phyloP scores from a whole-genome alignment of 2,888 invertebrate genomes.

The Portevinia maculata region DNA sequence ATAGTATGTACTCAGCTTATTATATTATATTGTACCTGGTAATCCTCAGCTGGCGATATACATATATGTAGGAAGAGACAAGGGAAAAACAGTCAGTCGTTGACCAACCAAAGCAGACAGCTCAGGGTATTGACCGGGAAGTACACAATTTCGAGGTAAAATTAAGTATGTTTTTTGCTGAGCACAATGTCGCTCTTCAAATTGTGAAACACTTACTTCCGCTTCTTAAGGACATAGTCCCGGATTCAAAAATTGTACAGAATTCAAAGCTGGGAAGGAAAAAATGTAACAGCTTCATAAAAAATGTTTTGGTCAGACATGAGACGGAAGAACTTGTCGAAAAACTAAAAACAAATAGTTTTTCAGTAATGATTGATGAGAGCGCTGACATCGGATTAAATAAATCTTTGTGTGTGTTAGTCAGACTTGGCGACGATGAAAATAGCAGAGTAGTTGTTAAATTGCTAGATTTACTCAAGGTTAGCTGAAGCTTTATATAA shows the following conservation, averaged over 20 bases:
- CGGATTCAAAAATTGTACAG: slow-evolving; percentile 29
- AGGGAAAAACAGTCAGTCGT: too few relatives aligned
- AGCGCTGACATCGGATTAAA: slow-evolving; percentile 29
- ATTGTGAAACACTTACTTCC: slow-evolving; percentile 26
- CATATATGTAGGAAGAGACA: too few relatives aligned
- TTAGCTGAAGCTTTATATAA: too few relatives aligned
- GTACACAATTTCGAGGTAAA: neutral
- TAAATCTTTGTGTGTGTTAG: slow-evolving; percentile 12
- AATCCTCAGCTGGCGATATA: too few relatives aligned
- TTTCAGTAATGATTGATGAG: slow-evolving; percentile 21
- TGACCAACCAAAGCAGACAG: too few relatives aligned
- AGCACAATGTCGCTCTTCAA: slow-evolving; percentile 32
- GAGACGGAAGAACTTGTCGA: neutral
- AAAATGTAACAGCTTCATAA: slow-evolving; percentile 33
- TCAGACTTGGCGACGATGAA: too few relatives aligned
- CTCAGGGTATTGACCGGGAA: slow-evolving; percentile 18
- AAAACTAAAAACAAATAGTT: too few relatives aligned
- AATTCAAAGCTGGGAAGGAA: slow-evolving; percentile 2
- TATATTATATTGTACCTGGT: too few relatives aligned
- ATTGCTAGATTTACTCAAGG: too few relatives aligned
- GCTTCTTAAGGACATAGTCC: slow-evolving; percentile 19
- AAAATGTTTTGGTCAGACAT: slow-evolving; percentile 23
- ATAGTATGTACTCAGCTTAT: too few relatives aligned
- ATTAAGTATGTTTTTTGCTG: slow-evolving; percentile 1
- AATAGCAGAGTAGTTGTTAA: too few relatives aligned